A percentile compares a stretch with the other conserved stretches of the same genome.
phyloP scores from a whole-genome alignment of 2,797 vertebrate species.

The Moxostoma hubbsi region DNA sequence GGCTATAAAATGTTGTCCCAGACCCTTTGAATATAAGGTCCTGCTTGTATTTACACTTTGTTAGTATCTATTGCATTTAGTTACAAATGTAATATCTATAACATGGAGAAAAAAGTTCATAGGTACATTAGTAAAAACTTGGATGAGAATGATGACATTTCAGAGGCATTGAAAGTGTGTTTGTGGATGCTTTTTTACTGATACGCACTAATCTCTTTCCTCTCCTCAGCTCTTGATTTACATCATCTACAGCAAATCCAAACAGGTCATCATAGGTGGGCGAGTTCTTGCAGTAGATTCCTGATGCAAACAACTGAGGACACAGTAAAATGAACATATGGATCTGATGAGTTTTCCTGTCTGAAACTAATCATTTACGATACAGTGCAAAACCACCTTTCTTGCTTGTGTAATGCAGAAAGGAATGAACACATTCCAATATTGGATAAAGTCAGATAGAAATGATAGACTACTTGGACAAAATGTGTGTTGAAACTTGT shows the following conservation, averaged over 20 bases:
- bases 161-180: neutral
- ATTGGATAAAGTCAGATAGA: too few relatives aligned
- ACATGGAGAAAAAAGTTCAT: too few relatives aligned
- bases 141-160: neutral
- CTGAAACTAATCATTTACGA: too few relatives aligned
- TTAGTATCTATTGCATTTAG: neutral
- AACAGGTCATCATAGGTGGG: conserved; percentile 70
- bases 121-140: too few relatives aligned
- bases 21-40: too few relatives aligned
- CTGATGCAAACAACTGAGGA: conserved; percentile 72
- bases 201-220: conserved; percentile 69
- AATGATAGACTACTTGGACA: too few relatives aligned
- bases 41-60: neutral
- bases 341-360: neutral
- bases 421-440: too few relatives aligned
- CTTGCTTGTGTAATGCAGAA: too few relatives aligned
- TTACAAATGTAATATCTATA: neutral
- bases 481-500: too few relatives aligned
- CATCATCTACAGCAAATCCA: conserved; percentile 69
- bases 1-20: too few relatives aligned
- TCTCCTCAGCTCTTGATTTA: conserved; percentile 60
- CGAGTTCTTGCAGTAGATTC: conserved; percentile 59
- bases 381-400: too few relatives aligned
- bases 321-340: neutral
- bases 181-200: neutral